A percentile compares a stretch with the other conserved stretches of the same genome.
phyloP scores from a whole-genome alignment of 2,113 vertebrate genomes.

The Lepus europaeus region DNA sequence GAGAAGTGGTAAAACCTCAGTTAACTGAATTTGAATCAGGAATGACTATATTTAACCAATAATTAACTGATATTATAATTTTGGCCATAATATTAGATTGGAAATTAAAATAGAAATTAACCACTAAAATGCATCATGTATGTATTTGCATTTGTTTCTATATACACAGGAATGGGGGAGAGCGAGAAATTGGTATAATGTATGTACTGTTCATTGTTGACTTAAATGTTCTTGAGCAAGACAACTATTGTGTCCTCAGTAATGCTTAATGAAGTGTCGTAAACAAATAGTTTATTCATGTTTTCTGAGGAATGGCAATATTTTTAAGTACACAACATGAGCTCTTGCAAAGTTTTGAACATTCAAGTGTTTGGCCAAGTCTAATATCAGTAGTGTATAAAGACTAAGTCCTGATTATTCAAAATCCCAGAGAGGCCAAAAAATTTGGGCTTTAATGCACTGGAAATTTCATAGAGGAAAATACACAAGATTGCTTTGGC shows the following conservation, averaged over 20 bases:
- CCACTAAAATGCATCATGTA: not conserved
- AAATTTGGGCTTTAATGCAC: not conserved
- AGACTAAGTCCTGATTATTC: not conserved
- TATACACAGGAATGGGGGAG: not conserved
- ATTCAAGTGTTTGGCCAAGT: not conserved
- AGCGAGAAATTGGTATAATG: not conserved
- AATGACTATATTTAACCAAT: not conserved
- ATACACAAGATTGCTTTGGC: not conserved
- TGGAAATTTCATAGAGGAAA: not conserved
- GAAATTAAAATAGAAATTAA: slow-evolving; percentile 9
- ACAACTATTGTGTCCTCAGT: not conserved
- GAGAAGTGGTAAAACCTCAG: not conserved
- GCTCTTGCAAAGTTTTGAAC: not conserved
- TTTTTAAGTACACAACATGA: slow-evolving; percentile 2
- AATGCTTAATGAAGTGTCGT: not conserved
- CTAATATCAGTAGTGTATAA: not conserved
- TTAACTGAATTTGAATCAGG: not conserved
- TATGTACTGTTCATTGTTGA: not conserved
- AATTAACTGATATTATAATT: not conserved
- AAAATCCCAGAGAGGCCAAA: slow-evolving; percentile 8
- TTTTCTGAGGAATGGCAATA: not conserved
- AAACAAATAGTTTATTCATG: not conserved
- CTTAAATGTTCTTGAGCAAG: not conserved
- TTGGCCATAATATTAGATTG: not conserved
- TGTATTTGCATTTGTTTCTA: not conserved